These are phyloP conservation scores for Pycnonotus jocosus DNA, from an alignment of 2,113 vertebrate genomes.

Conservation along the genomic window DNA sequence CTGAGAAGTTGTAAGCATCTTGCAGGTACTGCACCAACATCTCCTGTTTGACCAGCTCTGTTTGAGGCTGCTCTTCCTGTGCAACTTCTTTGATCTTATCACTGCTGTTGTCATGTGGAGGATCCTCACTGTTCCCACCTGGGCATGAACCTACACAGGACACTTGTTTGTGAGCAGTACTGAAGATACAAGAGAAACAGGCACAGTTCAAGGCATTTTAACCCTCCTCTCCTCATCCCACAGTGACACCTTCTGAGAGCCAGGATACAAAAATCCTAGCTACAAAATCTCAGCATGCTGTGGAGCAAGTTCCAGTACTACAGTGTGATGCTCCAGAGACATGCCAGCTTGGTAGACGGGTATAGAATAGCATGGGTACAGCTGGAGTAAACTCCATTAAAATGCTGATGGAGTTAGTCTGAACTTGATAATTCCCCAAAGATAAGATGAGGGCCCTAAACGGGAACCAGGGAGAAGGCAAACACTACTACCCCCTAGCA, in stretches of 20 bases:
- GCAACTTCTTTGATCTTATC: not conserved
- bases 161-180: not conserved
- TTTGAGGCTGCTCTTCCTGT: not conserved
- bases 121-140: not conserved
- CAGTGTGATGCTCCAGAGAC: not conserved
- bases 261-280: not conserved
- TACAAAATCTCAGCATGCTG: not conserved
- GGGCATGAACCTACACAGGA: not conserved
- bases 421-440: not conserved
- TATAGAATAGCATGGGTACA: not conserved
- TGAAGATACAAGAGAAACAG: not conserved
- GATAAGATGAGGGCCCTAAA: not conserved
- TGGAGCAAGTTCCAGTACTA: not conserved
- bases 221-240: not conserved
- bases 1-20: conserved; percentile 86
- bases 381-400: not conserved
- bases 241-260: not conserved
- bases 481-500: not conserved
- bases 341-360: not conserved
- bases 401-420: not conserved
- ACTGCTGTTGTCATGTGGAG: not conserved
- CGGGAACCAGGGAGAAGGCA: not conserved
- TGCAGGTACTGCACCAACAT: conserved; percentile 92
- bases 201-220: not conserved
- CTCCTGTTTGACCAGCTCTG: conserved; percentile 84